Conservation (phyloP, 2,797 vertebrate genomes). For the Trachops cirrhosus region DNA sequence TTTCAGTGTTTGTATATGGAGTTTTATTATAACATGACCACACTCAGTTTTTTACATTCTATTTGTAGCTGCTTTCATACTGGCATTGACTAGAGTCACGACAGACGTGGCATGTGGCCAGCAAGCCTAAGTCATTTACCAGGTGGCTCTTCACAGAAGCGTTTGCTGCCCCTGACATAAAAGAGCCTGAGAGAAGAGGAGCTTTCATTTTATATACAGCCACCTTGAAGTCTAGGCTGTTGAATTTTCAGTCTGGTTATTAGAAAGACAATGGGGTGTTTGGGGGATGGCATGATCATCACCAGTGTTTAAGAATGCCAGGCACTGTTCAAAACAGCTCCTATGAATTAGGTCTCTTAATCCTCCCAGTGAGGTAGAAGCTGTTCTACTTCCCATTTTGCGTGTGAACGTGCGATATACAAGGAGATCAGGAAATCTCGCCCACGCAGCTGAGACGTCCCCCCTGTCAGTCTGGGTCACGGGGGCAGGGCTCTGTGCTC, state of each 20-base stretch:
- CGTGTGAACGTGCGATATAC: fast-evolving
- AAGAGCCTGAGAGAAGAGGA: not conserved
- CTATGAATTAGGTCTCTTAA: not conserved
- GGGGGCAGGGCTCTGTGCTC: not conserved
- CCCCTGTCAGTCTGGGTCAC: fast-evolving
- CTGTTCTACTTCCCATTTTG: not conserved
- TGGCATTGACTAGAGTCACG: not conserved
- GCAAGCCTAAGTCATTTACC: not conserved
- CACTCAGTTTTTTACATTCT: not conserved
- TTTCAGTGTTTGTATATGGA: not conserved
- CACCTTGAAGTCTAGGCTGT: not conserved
- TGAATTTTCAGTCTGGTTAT: not conserved
- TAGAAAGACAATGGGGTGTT: not conserved
- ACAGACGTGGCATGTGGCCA: not conserved
- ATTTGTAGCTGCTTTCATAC: not conserved
- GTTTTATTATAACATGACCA: not conserved
- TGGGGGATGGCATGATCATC: not conserved
- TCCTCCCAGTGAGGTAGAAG: not conserved
- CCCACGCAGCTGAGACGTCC: not conserved
- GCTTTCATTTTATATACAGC: not conserved
- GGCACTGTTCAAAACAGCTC: not conserved
- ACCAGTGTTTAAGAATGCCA: not conserved
- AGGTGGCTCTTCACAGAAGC: not conserved
- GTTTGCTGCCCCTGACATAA: not conserved
- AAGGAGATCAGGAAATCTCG: not conserved